phyloP scores from a whole-genome alignment of 2,797 vertebrate genomes.

The Xerus rutilus region DNA sequence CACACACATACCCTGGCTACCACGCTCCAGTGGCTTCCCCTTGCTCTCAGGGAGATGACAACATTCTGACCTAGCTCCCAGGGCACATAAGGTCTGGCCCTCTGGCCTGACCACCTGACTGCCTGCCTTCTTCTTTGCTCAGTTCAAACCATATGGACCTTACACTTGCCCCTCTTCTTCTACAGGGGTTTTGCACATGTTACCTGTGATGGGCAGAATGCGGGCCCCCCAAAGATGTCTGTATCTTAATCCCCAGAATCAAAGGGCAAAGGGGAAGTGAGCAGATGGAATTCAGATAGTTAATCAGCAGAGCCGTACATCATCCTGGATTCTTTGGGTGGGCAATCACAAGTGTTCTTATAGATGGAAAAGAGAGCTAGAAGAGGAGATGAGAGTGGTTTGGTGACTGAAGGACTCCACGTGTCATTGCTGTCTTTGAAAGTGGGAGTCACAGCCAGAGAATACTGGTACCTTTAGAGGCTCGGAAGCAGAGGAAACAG shows the following conservation, averaged over 20 bases:
- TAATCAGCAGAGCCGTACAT: not conserved
- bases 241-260: not conserved
- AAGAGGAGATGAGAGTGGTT: not conserved
- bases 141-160: not conserved
- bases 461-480: not conserved
- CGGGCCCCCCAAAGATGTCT: not conserved
- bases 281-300: not conserved
- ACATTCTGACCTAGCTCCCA: not conserved
- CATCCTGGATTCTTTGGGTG: not conserved
- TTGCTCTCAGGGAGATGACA: not conserved
- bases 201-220: not conserved
- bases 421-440: not conserved
- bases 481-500: not conserved
- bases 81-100: not conserved
- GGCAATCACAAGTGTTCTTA: not conserved
- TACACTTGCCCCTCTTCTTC: conserved; percentile 8
- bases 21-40: not conserved
- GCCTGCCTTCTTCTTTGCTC: not conserved
- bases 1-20: not conserved
- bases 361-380: not conserved
- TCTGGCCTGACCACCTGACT: not conserved
- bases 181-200: not conserved
- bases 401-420: not conserved
- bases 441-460: not conserved
- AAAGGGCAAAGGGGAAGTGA: not conserved